Percentiles rank a stretch among this genome's conserved stretches.
These are phyloP conservation scores for Platycnemis pennipes DNA, from an alignment of 2,888 invertebrate genomes.

Conservation along the genomic window DNA sequence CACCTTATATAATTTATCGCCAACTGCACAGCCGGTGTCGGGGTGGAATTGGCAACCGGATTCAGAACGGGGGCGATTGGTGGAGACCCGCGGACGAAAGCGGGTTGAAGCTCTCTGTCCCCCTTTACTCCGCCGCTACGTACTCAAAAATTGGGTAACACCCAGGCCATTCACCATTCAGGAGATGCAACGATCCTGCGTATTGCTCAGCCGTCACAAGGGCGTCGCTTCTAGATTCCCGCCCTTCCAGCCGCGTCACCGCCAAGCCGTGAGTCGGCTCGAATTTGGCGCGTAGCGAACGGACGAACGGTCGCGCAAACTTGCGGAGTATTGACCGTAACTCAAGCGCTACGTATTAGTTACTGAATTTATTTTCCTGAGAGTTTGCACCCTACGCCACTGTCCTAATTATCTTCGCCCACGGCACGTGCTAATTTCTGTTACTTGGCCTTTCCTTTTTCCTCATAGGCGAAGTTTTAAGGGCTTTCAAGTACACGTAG, in stretches of 20 bases:
- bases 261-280: background rate
- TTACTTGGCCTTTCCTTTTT: no score
- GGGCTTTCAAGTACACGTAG: no score
- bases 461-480: no score
- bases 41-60: background rate
- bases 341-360: background rate
- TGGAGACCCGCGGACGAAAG: background rate
- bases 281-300: background rate
- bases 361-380: background rate
- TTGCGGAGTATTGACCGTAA: background rate
- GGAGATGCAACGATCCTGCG: background rate
- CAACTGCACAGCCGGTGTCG: background rate
- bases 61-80: background rate
- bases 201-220: background rate
- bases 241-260: background rate
- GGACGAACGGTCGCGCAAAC: no score
- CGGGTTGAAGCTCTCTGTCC: background rate
- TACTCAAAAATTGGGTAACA: constrained; percentile 1
- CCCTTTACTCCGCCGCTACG: background rate
- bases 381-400: no score
- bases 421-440: no score
- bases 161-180: background rate
- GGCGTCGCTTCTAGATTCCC: background rate
- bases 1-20: constrained; percentile 11
- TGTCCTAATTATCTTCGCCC: no score